Evolutionary conservation across 1,140 invertebrate species (phyloP).

Genomic region (Physella acuta): DNA sequence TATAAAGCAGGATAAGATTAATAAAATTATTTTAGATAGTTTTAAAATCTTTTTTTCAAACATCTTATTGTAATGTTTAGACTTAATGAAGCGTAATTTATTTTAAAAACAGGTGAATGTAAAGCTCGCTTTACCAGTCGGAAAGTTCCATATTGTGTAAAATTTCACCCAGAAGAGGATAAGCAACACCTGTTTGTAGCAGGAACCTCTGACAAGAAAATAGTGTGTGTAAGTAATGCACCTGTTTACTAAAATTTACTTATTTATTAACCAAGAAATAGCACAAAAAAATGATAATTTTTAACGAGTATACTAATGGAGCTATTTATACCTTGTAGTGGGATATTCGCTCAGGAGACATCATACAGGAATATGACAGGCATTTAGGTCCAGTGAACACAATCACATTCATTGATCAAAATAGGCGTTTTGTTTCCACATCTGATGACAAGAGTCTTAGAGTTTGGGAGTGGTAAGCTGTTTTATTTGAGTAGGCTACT

Average conservation of each 20-base stretch:
- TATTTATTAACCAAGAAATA: not conserved
- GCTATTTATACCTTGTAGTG: constrained; percentile 70
- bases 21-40: no score
- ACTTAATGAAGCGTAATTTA: no score
- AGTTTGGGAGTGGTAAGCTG: constrained; percentile 95
- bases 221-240: constrained; percentile 83
- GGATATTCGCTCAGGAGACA: constrained; percentile 91
- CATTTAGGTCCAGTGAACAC: constrained; percentile 98
- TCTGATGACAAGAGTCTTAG: constrained; percentile 98
- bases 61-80: no score
- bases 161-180: constrained; percentile 95
- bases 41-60: no score
- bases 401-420: constrained; percentile 99
- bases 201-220: constrained; percentile 98
- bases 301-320: no score
- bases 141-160: constrained; percentile 95
- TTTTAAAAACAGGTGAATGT: constrained; percentile 82
- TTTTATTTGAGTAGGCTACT: no score
- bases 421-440: constrained; percentile 94
- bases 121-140: constrained; percentile 83
- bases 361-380: constrained; percentile 95
- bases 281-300: not conserved
- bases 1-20: no score
- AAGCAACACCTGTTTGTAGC: constrained; percentile 98
- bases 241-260: not conserved